phyloP scores from a whole-genome alignment of 2,888 invertebrate genomes.

The Platycheirus albimanus region DNA sequence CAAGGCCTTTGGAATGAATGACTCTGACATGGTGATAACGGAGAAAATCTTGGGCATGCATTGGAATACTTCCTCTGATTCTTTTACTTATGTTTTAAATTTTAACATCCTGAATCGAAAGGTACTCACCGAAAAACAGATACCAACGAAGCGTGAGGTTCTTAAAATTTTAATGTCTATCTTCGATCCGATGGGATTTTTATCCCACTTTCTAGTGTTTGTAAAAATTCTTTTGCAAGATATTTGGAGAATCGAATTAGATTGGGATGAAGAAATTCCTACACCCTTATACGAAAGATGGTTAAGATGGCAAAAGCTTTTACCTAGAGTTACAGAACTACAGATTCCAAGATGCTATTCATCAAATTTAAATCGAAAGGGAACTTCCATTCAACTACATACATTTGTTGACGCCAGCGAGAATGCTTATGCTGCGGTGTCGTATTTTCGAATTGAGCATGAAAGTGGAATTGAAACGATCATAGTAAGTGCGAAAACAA shows the following conservation, averaged over 20 bases:
- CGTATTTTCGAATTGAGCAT: no score
- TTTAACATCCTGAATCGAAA: neutral
- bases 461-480: no score
- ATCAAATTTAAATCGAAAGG: no score
- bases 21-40: neutral
- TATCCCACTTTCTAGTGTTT: no score
- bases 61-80: neutral
- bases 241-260: conserved; percentile 13
- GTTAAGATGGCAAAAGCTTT: no score
- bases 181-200: conserved; percentile 4
- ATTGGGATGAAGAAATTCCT: no score
- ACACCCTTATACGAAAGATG: no score
- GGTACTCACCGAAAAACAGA: neutral
- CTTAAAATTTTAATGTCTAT: neutral
- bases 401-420: neutral
- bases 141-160: neutral
- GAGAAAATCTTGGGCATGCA: neutral
- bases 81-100: neutral
- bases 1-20: neutral
- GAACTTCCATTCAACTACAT: neutral
- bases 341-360: no score
- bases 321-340: no score
- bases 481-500: no score
- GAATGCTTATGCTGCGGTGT: conserved; percentile 6
- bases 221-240: neutral